Evolutionary conservation across 2,797 vertebrate species (phyloP), one percentile per base, ranked within the genome.

Genomic region (Pelodytes ibericus): DNA sequence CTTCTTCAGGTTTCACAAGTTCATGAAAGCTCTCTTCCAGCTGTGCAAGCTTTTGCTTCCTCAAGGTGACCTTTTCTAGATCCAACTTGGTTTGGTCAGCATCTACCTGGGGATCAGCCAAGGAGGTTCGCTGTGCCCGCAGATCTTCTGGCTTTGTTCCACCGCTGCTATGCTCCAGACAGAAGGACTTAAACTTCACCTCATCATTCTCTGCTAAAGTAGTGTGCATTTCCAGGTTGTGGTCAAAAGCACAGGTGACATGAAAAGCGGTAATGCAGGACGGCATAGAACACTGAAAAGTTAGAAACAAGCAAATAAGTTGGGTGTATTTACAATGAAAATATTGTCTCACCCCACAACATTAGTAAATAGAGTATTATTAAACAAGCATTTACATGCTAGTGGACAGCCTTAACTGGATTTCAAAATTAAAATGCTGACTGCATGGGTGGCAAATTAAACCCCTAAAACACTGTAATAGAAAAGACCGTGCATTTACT

Each of bases 151-250:
- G 24, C 25, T 87, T 89, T 3, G 86, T 90, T 79, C 86, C 84
- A 39, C 87, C 87, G 0, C 89, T 87, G 87, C 95, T 98, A 91
- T 99, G 97, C 86, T 98, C 96, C 60, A 96, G 92, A 87, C 97
- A 99, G 91, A 95, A 98, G 16, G 97, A 99, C 85, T 98, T 99
- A 89, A 99, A 99, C 83, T 96, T 97, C 72, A 99, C 97, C 72
- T 99, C 97, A 0, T 99, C 97, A 0, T 99, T 99, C 84, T 99
- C 96, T 0, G 95, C 96, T 83, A 99, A 91, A 74, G 97, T 95
- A 78, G 97, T 99, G 85, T 94, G 86, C 97, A 99, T 99, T 88
- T 99, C 96, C 31, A 98, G 91, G 83, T 93, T 91, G 68, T 93
- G 94, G 88, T 98, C 97, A 53, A 99, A 99, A 87, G 97, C 96